Conservation (phyloP, 2,888 invertebrate species). For the Drosophila austrosaltans region DNA sequence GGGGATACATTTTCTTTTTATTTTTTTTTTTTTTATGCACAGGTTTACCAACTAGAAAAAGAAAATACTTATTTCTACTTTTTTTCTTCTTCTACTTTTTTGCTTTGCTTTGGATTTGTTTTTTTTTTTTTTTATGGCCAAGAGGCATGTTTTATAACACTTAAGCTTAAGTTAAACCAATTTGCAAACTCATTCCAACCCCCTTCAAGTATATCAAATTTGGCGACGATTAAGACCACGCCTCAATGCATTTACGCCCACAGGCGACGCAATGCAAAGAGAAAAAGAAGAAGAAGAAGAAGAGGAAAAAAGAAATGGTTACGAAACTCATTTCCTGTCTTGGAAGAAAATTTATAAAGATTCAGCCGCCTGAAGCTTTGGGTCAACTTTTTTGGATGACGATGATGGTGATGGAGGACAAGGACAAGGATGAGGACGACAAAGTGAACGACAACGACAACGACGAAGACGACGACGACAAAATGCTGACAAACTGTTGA, state of each 20-base stretch:
- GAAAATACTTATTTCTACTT: conserved; percentile 18
- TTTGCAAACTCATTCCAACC: conserved; percentile 48
- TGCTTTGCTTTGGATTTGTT: neutral
- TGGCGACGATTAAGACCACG: conserved; percentile 48
- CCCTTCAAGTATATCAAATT: conserved; percentile 56
- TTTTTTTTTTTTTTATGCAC: conserved; percentile 16
- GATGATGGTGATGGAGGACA: conserved; percentile 10
- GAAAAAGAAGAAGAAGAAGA: conserved; percentile 3
- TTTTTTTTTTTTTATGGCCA: conserved; percentile 54
- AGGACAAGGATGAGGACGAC: conserved; percentile 15
- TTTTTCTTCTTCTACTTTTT: neutral
- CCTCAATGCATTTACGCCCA: conserved; percentile 53
- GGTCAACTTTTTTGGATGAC: conserved; percentile 45
- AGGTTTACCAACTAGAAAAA: conserved; percentile 45
- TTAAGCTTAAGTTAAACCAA: conserved; percentile 62
- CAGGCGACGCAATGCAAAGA: conserved; percentile 28
- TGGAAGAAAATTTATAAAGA: conserved; percentile 37
- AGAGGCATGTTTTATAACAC: conserved; percentile 54
- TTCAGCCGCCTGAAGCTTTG: conserved; percentile 62
- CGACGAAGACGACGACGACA: conserved; percentile 59
- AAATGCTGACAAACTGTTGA: conserved; percentile 74
- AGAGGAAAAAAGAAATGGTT: conserved; percentile 10
- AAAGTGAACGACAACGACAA: conserved; percentile 58
- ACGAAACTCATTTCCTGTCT: conserved; percentile 64
- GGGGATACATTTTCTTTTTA: conserved; percentile 31